Evolutionary conservation across 1,140 invertebrate genomes (phyloP).

Genomic region (Drosophila micromelanica): DNA sequence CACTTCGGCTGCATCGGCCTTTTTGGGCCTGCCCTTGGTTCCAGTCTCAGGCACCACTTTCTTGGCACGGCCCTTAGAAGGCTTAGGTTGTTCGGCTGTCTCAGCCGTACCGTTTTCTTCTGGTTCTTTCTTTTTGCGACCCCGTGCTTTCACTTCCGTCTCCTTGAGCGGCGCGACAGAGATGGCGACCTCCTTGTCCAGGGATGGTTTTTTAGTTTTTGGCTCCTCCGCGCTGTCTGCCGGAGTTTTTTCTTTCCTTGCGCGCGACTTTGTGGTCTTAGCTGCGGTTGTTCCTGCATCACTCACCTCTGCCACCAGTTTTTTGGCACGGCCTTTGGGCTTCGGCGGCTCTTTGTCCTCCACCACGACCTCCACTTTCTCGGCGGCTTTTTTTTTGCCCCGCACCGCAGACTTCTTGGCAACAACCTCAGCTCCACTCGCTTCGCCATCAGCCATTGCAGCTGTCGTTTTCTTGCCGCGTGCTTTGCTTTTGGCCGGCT

Average conservation of each 20-base stretch:
- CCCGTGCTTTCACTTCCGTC: conserved; percentile 59
- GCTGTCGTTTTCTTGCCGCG: conserved; percentile 42
- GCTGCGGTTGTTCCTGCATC: conserved; percentile 31
- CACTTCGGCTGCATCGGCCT: conserved; percentile 4
- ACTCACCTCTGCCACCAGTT: conserved; percentile 30
- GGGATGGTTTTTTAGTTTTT: conserved; percentile 8
- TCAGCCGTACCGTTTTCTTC: conserved; percentile 2
- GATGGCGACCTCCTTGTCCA: background rate
- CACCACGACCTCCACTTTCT: conserved; percentile 18
- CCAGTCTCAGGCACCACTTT: conserved; percentile 18
- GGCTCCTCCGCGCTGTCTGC: conserved; percentile 9
- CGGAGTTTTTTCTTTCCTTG: conserved; percentile 41
- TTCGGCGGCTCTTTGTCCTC: conserved; percentile 24
- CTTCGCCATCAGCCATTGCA: conserved; percentile 13
- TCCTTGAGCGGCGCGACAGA: background rate
- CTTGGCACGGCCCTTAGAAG: conserved; percentile 33
- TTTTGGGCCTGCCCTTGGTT: conserved; percentile 29
- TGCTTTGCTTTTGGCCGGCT: conserved; percentile 42
- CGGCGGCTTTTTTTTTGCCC: conserved; percentile 1
- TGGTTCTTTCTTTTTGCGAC: conserved; percentile 61
- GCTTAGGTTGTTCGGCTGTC: background rate
- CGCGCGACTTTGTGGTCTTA: conserved; percentile 19
- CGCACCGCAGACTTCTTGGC: conserved; percentile 5
- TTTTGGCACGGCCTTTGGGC: conserved; percentile 56
- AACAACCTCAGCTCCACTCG: background rate